These are phyloP conservation scores for Allolobophora icterica DNA, from an alignment of 2,888 invertebrate species.

Conservation along the genomic window DNA sequence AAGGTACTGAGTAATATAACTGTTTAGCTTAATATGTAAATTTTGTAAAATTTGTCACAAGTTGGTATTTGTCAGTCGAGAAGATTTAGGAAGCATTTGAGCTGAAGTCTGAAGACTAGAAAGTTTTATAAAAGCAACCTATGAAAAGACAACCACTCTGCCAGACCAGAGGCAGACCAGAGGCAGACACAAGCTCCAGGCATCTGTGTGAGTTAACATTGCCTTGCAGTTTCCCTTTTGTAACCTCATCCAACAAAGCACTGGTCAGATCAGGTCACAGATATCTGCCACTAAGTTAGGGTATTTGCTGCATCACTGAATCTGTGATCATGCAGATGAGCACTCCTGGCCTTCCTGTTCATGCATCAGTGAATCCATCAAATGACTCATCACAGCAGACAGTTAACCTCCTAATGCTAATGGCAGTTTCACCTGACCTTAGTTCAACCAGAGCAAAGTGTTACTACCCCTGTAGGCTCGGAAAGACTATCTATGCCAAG, in stretches of 20 bases:
- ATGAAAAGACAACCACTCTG: no score
- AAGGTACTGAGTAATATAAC: no score
- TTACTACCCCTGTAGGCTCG: background rate
- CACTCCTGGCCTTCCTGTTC: background rate
- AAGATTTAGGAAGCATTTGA: no score
- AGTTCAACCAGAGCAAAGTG: slow-evolving; percentile 12
- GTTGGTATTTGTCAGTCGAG: no score
- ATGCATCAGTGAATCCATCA: background rate
- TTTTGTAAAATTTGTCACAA: no score
- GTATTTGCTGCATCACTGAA: background rate
- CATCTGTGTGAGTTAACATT: background rate
- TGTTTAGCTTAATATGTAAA: no score
- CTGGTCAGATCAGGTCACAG: background rate
- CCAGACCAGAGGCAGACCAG: no score
- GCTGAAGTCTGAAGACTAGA: no score
- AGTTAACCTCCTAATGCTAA: background rate
- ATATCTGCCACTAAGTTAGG: background rate
- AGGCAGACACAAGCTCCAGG: background rate
- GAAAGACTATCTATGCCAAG: background rate
- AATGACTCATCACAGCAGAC: background rate
- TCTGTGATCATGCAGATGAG: slow-evolving; percentile 8
- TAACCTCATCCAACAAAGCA: slow-evolving; percentile 7
- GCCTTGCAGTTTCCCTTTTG: background rate
- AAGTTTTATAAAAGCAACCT: no score
- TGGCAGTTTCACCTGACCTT: background rate